Evolutionary conservation across 2,113 vertebrate genomes (phyloP), one percentile per base, ranked within the genome.

Genomic region (Lampris incognitus): DNA sequence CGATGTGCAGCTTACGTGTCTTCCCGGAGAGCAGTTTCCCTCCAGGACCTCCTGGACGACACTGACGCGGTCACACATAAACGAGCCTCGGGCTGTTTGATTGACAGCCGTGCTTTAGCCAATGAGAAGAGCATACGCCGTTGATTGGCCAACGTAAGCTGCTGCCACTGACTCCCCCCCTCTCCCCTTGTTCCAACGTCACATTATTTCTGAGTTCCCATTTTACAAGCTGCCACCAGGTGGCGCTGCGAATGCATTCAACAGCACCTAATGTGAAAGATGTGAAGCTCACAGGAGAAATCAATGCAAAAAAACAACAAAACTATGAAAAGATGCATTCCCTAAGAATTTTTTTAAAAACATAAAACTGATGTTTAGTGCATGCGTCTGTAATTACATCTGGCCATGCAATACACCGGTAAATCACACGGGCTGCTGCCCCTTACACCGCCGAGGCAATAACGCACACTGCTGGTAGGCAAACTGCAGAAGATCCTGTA

Each of bases 101-200:
- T 73, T 92, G 92, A 88, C 92, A 86, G 71, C 62, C 62, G 11
- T 0, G 1, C 56, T 58, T 56, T 50, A 85, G 63, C 92, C 92
- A 93, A 94, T 93, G 48, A 86, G 59, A 74, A 70, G 59, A 0
- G 9, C n/a, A 24, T 36, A 39, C 38, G 60, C 56, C 64, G 50
- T 54, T 72, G 79, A 90, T 92, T 92, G 90, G 92, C 42, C 57
- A 58, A 72, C 54, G 11, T 9, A 8, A 54, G 49, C 24, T 24
- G 24, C 24, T 50, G 57, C 62, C 61, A 46, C 38, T 49, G 48
- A 52, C 13, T 60, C 48, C 10, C 58, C 66, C 10, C 51, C 10
- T 69, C 52, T 24, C 24, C 24, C 24, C 39, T 70, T 39, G 42
- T 58, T 51, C 69, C 37, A 64, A 40, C 11, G 78, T 79, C 62